These are phyloP conservation scores for Vultur gryphus DNA, from an alignment of 2,797 vertebrate genomes.

Conservation along the genomic window DNA sequence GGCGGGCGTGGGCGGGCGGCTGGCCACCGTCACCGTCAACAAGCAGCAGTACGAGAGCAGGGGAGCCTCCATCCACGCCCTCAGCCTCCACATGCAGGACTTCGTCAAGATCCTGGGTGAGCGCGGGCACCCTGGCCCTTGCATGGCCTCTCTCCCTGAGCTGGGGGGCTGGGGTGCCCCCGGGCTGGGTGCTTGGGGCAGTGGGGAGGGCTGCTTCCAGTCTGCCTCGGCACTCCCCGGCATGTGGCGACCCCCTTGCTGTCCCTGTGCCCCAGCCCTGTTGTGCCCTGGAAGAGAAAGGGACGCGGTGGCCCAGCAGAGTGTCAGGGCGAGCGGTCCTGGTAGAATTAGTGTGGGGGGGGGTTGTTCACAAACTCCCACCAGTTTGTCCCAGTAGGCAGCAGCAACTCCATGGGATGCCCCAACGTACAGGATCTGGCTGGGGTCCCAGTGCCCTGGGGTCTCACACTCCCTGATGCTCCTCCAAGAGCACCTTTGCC, in stretches of 20 bases:
- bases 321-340: fast-evolving
- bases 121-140: not conserved
- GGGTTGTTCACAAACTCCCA: not conserved
- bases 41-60: slow-evolving; percentile 92
- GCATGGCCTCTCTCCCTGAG: not conserved
- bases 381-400: not conserved
- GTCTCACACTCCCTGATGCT: not conserved
- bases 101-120: slow-evolving; percentile 94
- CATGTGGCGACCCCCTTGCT: fast-evolving
- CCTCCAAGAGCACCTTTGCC: not conserved
- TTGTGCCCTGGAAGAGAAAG: not conserved
- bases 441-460: too few relatives aligned
- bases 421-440: fast-evolving
- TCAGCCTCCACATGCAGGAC: slow-evolving; percentile 97
- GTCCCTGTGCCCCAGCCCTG: not conserved
- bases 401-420: not conserved
- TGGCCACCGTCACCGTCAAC: slow-evolving; percentile 92
- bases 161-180: not conserved
- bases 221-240: fast-evolving
- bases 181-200: fast-evolving
- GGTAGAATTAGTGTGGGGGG: not conserved
- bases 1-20: slow-evolving; percentile 85
- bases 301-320: not conserved
- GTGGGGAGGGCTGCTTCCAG: not conserved
- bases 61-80: slow-evolving; percentile 90